These are phyloP conservation scores for Hemicordylus capensis DNA, from an alignment of 2,113 vertebrate species.

Conservation along the genomic window DNA sequence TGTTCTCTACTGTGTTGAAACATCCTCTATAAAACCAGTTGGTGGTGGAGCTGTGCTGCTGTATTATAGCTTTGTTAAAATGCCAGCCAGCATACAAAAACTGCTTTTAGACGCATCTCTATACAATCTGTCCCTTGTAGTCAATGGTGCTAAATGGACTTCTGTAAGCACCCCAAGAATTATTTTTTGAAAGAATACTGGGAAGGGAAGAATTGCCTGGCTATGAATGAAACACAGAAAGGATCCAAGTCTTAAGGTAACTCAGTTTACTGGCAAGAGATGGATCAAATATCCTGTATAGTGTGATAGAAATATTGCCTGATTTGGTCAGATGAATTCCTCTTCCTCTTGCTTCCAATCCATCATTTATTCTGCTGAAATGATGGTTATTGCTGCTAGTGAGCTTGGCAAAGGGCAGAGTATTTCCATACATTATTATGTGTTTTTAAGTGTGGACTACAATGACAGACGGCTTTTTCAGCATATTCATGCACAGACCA, in stretches of 20 bases:
- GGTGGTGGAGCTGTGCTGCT: not conserved
- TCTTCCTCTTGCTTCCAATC: fast-evolving
- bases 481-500: fast-evolving
- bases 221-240: not conserved
- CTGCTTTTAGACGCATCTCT: not conserved
- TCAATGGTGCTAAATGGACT: not conserved
- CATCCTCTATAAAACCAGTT: not conserved
- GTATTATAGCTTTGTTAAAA: not conserved
- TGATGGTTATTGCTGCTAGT: not conserved
- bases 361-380: not conserved
- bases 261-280: not conserved
- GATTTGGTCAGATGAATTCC: fast-evolving
- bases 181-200: too few relatives aligned
- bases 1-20: too few relatives aligned
- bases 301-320: not conserved
- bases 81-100: fast-evolving
- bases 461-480: not conserved
- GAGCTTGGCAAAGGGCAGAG: not conserved
- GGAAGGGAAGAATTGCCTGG: too few relatives aligned
- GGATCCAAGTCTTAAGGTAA: slow-evolving; percentile 27
- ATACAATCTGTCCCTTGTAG: not conserved
- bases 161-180: not conserved
- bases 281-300: too few relatives aligned
- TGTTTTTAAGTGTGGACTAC: not conserved
- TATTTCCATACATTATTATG: not conserved